Conservation (phyloP, 2,888 invertebrate species). For the Leuctra nigra region DNA sequence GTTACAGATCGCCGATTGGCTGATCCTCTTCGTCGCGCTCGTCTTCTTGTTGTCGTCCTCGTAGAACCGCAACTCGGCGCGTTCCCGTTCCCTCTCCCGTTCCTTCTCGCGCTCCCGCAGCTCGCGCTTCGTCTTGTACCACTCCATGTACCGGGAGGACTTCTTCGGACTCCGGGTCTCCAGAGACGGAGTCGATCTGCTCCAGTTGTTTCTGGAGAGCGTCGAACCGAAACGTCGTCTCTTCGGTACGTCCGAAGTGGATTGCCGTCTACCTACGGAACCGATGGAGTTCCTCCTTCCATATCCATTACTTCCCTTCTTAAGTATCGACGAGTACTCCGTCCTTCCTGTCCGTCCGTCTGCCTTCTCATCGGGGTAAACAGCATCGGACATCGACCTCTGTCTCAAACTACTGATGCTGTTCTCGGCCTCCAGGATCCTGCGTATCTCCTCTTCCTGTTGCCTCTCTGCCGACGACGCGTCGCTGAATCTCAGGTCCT, state of each 20-base stretch:
- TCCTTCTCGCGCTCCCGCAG: conserved; percentile 40
- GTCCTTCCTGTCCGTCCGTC: too few species aligned
- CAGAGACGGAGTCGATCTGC: conserved; percentile 15
- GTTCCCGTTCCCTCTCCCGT: conserved; percentile 37
- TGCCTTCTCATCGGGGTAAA: neutral
- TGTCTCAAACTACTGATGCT: neutral
- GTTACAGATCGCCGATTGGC: conserved; percentile 43
- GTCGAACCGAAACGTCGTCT: neutral
- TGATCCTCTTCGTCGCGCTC: conserved; percentile 39
- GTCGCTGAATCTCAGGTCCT: conserved; percentile 12
- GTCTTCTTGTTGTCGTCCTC: conserved; percentile 41
- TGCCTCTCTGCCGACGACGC: neutral
- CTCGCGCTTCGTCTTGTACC: conserved; percentile 60
- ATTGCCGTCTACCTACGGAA: neutral
- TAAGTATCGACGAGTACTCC: conserved; percentile 1
- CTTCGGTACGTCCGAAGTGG: conserved; percentile 6
- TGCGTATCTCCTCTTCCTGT: neutral
- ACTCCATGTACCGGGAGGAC: conserved; percentile 65
- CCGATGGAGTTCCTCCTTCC: conserved; percentile 2
- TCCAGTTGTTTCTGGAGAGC: neutral
- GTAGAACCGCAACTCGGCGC: conserved; percentile 39
- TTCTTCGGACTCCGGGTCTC: conserved; percentile 23
- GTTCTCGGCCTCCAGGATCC: neutral
- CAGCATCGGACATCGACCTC: neutral
- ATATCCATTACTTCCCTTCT: neutral